Percentiles rank a stretch among this genome's conserved stretches.
phyloP scores from a whole-genome alignment of 2,797 vertebrate genomes.

The Brachyrhaphis roseni region DNA sequence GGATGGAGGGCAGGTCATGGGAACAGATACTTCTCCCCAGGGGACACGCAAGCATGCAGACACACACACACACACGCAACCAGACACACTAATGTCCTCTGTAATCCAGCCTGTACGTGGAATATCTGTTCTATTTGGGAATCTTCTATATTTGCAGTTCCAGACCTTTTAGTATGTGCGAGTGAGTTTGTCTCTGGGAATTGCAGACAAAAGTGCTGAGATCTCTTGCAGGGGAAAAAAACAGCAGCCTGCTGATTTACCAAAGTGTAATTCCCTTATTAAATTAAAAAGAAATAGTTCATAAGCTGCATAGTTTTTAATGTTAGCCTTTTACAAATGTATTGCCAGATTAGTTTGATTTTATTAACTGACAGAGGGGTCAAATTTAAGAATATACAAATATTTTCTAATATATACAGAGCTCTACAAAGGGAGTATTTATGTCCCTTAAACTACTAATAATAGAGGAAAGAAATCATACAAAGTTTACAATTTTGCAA shows the following conservation, averaged over 20 bases:
- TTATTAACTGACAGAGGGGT: not conserved
- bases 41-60: slow-evolving; percentile 59
- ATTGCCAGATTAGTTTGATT: not conserved
- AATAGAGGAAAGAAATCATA: not conserved
- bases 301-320: not conserved
- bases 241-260: slow-evolving; percentile 39
- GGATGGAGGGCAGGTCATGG: slow-evolving; percentile 73
- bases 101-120: slow-evolving; percentile 59
- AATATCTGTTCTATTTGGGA: slow-evolving; percentile 71
- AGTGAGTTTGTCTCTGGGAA: slow-evolving; percentile 70
- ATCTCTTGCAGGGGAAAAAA: slow-evolving; percentile 62
- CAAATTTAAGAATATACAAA: not conserved
- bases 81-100: slow-evolving; percentile 43
- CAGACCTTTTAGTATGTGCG: slow-evolving; percentile 55
- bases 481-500: not conserved
- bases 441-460: not conserved
- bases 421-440: not conserved
- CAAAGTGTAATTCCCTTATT: slow-evolving; percentile 42
- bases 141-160: slow-evolving; percentile 67
- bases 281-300: slow-evolving; percentile 12
- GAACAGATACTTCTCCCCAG: slow-evolving; percentile 72
- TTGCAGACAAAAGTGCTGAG: slow-evolving; percentile 47
- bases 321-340: slow-evolving; percentile 3
- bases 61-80: slow-evolving; percentile 42
- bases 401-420: not conserved